phyloP scores from a whole-genome alignment of 1,140 invertebrate species.

The Sinonovacula constricta region DNA sequence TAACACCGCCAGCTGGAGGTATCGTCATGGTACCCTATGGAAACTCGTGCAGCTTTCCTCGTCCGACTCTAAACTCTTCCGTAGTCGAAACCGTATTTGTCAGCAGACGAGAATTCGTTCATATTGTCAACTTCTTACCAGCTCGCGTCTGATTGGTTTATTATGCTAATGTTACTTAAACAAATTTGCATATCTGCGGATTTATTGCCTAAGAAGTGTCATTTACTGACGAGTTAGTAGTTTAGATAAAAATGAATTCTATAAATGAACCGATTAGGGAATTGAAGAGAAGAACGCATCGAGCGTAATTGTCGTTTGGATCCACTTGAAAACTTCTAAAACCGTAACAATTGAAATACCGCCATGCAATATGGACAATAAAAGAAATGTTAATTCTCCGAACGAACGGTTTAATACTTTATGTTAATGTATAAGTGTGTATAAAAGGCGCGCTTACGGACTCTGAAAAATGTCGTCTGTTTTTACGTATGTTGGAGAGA shows the following conservation, averaged over 20 bases:
- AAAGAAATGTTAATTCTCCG: neutral
- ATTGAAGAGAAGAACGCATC: neutral
- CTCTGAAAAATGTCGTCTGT: too few species aligned
- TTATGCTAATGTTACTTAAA: slow-evolving; percentile 56
- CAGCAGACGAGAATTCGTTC: slow-evolving; percentile 45
- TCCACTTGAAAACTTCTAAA: slow-evolving; percentile 40
- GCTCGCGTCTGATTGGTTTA: slow-evolving; percentile 50
- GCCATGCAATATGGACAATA: slow-evolving; percentile 4
- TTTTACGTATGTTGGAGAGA: too few species aligned
- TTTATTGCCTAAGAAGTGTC: slow-evolving; percentile 56
- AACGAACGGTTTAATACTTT: neutral
- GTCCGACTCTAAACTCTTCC: slow-evolving; percentile 26
- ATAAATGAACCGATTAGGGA: slow-evolving; percentile 27
- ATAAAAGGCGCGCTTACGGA: neutral
- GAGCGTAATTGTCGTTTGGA: slow-evolving; percentile 13
- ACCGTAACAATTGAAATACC: slow-evolving; percentile 29
- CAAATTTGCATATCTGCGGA: slow-evolving; percentile 51
- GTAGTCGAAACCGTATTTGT: slow-evolving; percentile 15
- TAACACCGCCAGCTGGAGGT: slow-evolving; percentile 50
- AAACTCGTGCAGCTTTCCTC: slow-evolving; percentile 42
- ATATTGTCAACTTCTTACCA: slow-evolving; percentile 53
- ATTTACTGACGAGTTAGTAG: slow-evolving; percentile 38
- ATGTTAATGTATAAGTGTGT: neutral
- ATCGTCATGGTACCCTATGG: slow-evolving; percentile 49
- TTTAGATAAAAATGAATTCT: slow-evolving; percentile 44